Evolutionary conservation across 2,888 invertebrate species (phyloP).

Genomic region (Elegia similella): DNA sequence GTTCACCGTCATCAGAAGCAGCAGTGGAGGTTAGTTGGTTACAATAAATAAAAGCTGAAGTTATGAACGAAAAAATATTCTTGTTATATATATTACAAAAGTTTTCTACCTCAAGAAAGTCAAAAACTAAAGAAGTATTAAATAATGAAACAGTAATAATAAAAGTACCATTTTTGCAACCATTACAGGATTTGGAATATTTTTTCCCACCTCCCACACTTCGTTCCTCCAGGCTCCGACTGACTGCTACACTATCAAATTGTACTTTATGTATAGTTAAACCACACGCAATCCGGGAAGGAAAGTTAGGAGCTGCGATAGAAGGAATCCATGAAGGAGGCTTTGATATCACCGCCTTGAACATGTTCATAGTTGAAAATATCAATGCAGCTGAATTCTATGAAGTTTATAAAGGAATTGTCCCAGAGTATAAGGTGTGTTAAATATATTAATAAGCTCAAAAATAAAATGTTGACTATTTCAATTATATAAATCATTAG

Average conservation of each 20-base stretch:
- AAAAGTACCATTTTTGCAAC: neutral
- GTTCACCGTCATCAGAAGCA: constrained; percentile 79
- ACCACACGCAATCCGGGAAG: constrained; percentile 92
- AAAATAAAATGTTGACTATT: no score
- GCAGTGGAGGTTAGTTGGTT: constrained; percentile 67
- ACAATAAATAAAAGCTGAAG: no score
- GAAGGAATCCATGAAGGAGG: constrained; percentile 87
- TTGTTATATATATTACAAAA: no score
- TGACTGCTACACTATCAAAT: constrained; percentile 83
- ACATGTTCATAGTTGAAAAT: constrained; percentile 89
- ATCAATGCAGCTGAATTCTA: constrained; percentile 94
- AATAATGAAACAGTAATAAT: neutral
- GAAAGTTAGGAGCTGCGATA: constrained; percentile 85
- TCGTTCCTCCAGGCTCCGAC: constrained; percentile 58
- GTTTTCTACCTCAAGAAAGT: no score
- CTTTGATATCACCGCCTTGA: constrained; percentile 89
- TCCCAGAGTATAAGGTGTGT: constrained; percentile 86
- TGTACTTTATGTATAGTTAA: constrained; percentile 93
- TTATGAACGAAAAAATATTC: no score
- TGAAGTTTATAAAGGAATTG: constrained; percentile 95
- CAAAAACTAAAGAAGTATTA: neutral
- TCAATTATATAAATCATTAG: no score
- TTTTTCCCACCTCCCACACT: constrained; percentile 81
- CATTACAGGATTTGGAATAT: constrained; percentile 80
- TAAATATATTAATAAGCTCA: neutral